A percentile compares a stretch with the other conserved stretches of the same genome.
phyloP scores from a whole-genome alignment of 2,797 vertebrate species.

The Valencia hispanica region DNA sequence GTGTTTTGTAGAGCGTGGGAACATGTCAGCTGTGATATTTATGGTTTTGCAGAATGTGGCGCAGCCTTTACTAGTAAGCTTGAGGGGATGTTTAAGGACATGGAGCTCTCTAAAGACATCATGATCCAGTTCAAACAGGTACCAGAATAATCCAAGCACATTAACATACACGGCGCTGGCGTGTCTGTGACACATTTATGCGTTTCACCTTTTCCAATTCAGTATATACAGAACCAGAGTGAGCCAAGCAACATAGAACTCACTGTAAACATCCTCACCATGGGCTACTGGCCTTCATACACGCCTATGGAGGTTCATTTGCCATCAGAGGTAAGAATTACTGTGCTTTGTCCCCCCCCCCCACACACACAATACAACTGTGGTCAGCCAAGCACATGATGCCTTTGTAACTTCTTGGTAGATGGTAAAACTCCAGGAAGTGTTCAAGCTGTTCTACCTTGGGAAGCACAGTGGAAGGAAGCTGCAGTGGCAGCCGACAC shows the following conservation, averaged over 20 bases:
- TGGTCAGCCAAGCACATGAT: not conserved
- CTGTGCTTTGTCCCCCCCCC: not conserved
- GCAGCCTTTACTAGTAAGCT: constrained; percentile 99
- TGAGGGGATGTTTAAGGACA: constrained; percentile 99
- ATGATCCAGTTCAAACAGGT: constrained; percentile 99
- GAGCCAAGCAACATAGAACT: constrained; percentile 98
- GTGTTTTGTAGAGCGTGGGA: not conserved
- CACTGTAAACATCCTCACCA: constrained; percentile 99
- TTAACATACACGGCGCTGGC: not conserved
- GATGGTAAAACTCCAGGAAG: constrained; percentile 99
- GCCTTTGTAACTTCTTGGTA: constrained; percentile 57
- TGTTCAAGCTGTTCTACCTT: constrained; percentile 99
- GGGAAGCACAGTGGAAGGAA: constrained; percentile 99
- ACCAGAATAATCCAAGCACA: constrained; percentile 23
- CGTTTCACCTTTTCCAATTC: constrained; percentile 8
- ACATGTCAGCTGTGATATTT: constrained; percentile 19
- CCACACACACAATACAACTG: no score
- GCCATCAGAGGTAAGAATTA: constrained; percentile 88
- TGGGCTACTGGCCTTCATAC: constrained; percentile 99
- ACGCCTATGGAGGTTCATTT: constrained; percentile 98
- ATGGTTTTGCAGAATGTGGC: constrained; percentile 89
- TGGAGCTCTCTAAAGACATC: constrained; percentile 99
- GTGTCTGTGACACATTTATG: not conserved
- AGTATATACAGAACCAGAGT: constrained; percentile 99
- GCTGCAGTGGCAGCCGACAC: constrained; percentile 98